These are phyloP conservation scores for Odontocerum albicorne DNA, from an alignment of 2,888 invertebrate species.

Conservation along the genomic window DNA sequence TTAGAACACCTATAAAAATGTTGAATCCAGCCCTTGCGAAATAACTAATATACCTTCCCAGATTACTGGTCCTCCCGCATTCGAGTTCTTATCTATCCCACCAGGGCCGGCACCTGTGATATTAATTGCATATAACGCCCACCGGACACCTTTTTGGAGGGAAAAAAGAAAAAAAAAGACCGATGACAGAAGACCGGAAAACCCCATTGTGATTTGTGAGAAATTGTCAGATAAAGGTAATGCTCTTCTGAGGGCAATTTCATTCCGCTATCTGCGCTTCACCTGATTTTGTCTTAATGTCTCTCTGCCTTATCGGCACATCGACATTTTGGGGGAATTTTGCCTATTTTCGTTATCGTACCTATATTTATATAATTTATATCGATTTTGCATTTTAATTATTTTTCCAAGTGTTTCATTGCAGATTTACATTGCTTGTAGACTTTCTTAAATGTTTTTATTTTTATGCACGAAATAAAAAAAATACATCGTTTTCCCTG, in stretches of 20 bases:
- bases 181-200: slow-evolving; percentile 21
- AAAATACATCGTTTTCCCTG: too few species aligned
- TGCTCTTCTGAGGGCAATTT: slow-evolving; percentile 9
- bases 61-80: slow-evolving; percentile 22
- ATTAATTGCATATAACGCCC: slow-evolving; percentile 20
- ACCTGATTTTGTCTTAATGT: slow-evolving; percentile 8
- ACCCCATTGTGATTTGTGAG: slow-evolving; percentile 26
- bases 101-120: slow-evolving; percentile 22
- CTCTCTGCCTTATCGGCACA: background rate
- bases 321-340: too few species aligned
- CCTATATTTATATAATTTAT: too few species aligned
- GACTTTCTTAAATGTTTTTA: too few species aligned
- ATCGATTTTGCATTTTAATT: too few species aligned
- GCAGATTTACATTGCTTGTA: too few species aligned
- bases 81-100: slow-evolving; percentile 8
- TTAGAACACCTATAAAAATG: too few species aligned
- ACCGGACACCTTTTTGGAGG: slow-evolving; percentile 18
- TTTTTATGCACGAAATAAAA: too few species aligned
- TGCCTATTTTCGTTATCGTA: too few species aligned
- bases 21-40: slow-evolving; percentile 8
- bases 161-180: slow-evolving; percentile 17
- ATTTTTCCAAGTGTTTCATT: too few species aligned
- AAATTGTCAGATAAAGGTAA: slow-evolving; percentile 24
- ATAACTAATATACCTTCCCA: slow-evolving; percentile 15
- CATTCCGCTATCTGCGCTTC: background rate